phyloP scores from a whole-genome alignment of 2,888 invertebrate genomes.

The Lasioglossum marginatum region DNA sequence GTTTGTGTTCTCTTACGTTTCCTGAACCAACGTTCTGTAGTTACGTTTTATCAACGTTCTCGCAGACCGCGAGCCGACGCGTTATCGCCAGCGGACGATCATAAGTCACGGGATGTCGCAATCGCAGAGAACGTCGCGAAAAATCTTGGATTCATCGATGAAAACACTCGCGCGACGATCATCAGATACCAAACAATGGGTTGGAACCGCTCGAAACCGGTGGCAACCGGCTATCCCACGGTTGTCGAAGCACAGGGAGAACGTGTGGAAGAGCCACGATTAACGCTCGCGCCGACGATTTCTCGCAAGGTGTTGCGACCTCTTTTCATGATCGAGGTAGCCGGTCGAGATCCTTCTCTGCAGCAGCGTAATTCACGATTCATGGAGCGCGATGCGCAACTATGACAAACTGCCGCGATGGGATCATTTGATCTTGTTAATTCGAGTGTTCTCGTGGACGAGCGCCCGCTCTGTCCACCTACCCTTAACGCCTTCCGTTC shows the following conservation, averaged over 20 bases:
- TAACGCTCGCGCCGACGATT: neutral
- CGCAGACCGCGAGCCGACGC: neutral
- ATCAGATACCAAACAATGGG: slow-evolving; percentile 18
- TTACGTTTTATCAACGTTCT: neutral
- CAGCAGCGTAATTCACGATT: neutral
- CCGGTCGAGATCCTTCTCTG: neutral
- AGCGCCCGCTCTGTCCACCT: neutral
- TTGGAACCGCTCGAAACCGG: slow-evolving; percentile 69
- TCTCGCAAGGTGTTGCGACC: slow-evolving; percentile 1
- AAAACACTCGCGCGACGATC: neutral
- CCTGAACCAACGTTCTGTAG: neutral
- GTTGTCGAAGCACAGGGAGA: neutral
- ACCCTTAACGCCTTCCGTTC: neutral
- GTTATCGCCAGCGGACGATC: neutral
- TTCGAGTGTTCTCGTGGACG: neutral
- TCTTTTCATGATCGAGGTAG: neutral
- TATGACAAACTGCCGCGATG: neutral
- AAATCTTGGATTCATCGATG: neutral
- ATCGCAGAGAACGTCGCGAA: neutral
- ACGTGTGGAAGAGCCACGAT: neutral
- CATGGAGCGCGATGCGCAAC: neutral
- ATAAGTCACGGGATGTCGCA: neutral
- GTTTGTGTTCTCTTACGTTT: neutral
- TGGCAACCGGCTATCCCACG: slow-evolving; percentile 64
- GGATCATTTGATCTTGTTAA: neutral